phyloP scores from a whole-genome alignment of 2,888 invertebrate genomes.

The Frankliniella intonsa region DNA sequence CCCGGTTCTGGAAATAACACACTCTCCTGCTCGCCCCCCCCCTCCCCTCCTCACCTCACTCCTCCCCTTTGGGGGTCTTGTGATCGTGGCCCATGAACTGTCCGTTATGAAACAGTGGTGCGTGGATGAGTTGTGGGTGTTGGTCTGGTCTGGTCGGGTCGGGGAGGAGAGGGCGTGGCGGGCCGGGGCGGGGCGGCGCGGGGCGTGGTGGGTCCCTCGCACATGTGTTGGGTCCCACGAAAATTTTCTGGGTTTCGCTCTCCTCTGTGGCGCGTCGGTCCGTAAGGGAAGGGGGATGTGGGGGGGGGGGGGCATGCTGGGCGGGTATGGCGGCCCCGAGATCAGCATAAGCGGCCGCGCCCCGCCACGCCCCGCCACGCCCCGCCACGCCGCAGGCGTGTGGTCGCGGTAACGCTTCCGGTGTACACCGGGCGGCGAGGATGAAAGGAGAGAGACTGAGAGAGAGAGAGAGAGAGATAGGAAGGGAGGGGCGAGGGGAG shows the following conservation, averaged over 20 bases:
- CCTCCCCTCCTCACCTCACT: not conserved
- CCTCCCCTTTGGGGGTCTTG: not conserved
- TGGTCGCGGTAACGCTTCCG: not conserved
- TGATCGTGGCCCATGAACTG: conserved; percentile 26
- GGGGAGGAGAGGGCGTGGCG: no score
- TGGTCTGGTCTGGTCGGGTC: no score
- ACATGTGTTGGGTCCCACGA: conserved; percentile 17
- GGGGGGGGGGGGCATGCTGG: not conserved
- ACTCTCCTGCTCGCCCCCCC: not conserved
- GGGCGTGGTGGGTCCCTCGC: not conserved
- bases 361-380: not conserved
- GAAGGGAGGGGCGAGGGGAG: no score
- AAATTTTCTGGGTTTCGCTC: conserved; percentile 25
- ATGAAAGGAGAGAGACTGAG: not conserved
- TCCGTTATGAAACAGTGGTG: conserved; percentile 22
- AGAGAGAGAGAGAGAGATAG: not conserved
- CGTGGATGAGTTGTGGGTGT: conserved; percentile 24
- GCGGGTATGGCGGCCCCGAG: no score
- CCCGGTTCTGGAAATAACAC: not conserved
- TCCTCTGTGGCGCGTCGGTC: not conserved
- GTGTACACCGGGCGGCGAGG: not conserved
- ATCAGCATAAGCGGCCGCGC: not conserved
- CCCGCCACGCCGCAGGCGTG: not conserved
- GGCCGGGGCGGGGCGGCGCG: no score
- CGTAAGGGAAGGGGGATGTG: not conserved